Evolutionary conservation across 35 echinoderm and acorn worm genomes (phyloP).

Genomic region (Anneissia japonica): DNA sequence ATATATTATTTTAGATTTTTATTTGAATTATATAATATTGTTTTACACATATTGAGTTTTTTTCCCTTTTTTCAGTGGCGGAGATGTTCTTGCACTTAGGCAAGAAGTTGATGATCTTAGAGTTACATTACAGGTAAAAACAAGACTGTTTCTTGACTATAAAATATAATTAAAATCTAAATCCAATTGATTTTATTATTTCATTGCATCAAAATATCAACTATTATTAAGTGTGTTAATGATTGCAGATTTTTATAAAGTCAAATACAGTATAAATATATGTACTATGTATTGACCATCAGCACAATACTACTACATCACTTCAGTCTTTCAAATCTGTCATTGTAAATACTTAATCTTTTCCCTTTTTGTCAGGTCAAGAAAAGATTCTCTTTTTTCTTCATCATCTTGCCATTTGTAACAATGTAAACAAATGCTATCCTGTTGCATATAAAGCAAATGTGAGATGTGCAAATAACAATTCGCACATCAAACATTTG

Average conservation of each 20-base stretch:
- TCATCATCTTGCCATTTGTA: background rate
- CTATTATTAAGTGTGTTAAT: background rate
- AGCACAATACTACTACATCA: background rate
- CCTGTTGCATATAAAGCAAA: too few species aligned
- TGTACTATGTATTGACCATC: background rate
- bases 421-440: too few species aligned
- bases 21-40: too few species aligned
- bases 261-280: background rate
- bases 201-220: background rate
- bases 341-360: background rate
- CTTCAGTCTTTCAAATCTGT: background rate
- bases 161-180: background rate
- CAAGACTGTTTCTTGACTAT: too few species aligned
- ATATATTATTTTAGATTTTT: too few species aligned
- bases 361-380: background rate
- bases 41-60: too few species aligned
- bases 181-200: background rate
- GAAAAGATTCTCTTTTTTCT: background rate
- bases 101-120: constrained; percentile 78
- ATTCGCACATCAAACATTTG: too few species aligned
- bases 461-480: too few species aligned
- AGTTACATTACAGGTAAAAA: constrained; percentile 76
- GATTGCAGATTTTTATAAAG: background rate
- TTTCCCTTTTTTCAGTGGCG: constrained; percentile 36
- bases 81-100: constrained; percentile 49